A percentile compares a stretch with the other conserved stretches of the same genome.
Evolutionary conservation across 53 echinoderm and acorn worm genomes (phyloP).

Genomic region (Holothuria scabra): DNA sequence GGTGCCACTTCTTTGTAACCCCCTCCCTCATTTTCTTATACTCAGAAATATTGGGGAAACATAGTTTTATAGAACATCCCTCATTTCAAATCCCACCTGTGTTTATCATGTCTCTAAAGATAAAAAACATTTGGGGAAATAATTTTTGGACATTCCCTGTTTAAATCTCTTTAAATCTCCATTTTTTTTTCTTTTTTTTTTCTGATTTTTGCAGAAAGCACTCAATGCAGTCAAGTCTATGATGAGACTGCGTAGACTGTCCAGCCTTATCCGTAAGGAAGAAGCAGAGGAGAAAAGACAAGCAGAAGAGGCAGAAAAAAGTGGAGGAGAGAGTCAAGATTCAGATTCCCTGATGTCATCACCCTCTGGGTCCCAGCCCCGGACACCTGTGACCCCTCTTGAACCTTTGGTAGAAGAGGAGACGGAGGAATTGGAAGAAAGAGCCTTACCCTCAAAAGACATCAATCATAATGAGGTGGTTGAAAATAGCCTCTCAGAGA

Average conservation of each 20-base stretch:
- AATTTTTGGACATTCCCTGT: no score
- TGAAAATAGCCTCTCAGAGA: constrained; percentile 18
- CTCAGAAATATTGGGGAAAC: no score
- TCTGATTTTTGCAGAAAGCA: constrained; percentile 77
- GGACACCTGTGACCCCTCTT: constrained; percentile 21
- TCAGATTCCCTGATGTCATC: constrained; percentile 24
- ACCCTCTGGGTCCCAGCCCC: constrained; percentile 19
- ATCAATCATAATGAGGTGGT: constrained; percentile 32
- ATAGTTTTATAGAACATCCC: no score
- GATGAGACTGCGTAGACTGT: constrained; percentile 87
- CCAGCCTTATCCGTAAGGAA: constrained; percentile 68
- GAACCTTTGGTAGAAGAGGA: constrained; percentile 39
- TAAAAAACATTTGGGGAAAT: no score
- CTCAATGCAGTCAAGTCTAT: constrained; percentile 96
- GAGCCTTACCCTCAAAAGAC: constrained; percentile 4
- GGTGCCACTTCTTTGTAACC: no score
- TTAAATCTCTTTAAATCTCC: no score
- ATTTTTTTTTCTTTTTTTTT: no score
- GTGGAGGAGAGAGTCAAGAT: constrained; percentile 11
- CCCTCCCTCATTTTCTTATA: no score
- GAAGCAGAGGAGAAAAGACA: constrained; percentile 28
- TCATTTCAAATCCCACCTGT: no score
- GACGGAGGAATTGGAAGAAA: constrained; percentile 6
- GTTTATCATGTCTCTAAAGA: no score
- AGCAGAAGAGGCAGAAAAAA: constrained; percentile 34